These are phyloP conservation scores for Aramus guarauna DNA, from an alignment of 2,113 vertebrate species.

Conservation along the genomic window DNA sequence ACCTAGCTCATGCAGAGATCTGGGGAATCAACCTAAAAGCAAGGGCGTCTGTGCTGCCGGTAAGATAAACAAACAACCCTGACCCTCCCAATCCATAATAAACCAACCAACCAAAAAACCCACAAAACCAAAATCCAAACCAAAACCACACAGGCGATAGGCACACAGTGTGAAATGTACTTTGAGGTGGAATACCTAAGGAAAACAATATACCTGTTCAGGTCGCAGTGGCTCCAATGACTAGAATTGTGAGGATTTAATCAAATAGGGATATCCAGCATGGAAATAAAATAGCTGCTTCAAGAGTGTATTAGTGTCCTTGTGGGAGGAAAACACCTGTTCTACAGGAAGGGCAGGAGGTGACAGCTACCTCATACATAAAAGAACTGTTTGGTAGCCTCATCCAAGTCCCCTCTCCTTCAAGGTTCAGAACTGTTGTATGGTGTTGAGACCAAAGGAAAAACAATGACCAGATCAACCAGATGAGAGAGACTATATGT, in stretches of 20 bases:
- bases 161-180: not conserved
- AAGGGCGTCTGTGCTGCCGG: not conserved
- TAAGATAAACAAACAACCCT: not conserved
- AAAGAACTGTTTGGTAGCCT: not conserved
- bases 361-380: not conserved
- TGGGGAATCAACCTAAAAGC: not conserved
- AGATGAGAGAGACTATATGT: not conserved
- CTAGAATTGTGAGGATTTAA: not conserved
- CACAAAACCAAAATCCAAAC: not conserved
- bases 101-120: not conserved
- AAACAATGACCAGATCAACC: not conserved
- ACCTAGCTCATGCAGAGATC: not conserved
- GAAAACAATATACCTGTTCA: not conserved
- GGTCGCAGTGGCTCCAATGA: rapidly evolving
- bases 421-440: not conserved
- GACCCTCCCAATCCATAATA: rapidly evolving
- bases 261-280: not conserved
- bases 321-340: not conserved
- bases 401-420: not conserved
- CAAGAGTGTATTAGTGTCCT: not conserved
- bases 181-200: not conserved
- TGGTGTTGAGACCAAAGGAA: not conserved
- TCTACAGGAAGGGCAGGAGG: not conserved
- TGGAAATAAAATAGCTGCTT: not conserved
- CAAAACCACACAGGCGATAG: not conserved